These are phyloP conservation scores for Tamandua tetradactyla DNA, from an alignment of 2,797 vertebrate genomes.

Conservation along the genomic window DNA sequence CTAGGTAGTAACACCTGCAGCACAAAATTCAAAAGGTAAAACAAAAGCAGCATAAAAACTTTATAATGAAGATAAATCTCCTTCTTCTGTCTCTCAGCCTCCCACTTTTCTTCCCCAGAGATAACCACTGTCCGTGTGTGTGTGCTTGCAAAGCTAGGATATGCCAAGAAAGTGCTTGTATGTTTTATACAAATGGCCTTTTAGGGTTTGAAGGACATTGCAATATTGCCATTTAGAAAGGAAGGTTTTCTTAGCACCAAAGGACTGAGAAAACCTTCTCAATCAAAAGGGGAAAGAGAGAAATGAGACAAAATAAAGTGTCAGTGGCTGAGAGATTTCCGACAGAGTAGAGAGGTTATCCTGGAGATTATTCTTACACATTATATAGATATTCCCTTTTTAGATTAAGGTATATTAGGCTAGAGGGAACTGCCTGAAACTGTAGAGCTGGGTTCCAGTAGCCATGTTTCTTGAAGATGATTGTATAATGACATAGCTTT, in stretches of 20 bases:
- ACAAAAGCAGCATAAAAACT: background rate
- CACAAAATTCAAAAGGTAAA: slow-evolving; percentile 26
- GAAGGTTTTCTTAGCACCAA: background rate
- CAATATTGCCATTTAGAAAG: background rate
- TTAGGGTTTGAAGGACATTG: background rate
- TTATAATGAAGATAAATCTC: background rate
- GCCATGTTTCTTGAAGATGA: no score
- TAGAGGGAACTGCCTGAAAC: no score
- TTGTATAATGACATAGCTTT: no score
- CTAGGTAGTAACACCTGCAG: background rate
- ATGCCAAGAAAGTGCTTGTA: background rate
- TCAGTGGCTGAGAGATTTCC: no score
- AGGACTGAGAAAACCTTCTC: background rate
- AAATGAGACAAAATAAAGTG: no score
- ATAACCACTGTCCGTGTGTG: background rate
- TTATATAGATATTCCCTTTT: no score
- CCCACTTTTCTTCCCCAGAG: background rate
- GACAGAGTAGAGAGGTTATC: no score
- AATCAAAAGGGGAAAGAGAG: no score
- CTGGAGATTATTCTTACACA: no score
- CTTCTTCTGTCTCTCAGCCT: background rate
- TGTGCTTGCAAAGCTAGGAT: background rate
- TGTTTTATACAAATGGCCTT: background rate
- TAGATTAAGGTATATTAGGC: no score
- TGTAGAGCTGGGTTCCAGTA: no score